Percentiles rank a stretch among this genome's conserved stretches.
Conservation (phyloP, 2,113 vertebrate species). For the Catagonus wagneri region DNA sequence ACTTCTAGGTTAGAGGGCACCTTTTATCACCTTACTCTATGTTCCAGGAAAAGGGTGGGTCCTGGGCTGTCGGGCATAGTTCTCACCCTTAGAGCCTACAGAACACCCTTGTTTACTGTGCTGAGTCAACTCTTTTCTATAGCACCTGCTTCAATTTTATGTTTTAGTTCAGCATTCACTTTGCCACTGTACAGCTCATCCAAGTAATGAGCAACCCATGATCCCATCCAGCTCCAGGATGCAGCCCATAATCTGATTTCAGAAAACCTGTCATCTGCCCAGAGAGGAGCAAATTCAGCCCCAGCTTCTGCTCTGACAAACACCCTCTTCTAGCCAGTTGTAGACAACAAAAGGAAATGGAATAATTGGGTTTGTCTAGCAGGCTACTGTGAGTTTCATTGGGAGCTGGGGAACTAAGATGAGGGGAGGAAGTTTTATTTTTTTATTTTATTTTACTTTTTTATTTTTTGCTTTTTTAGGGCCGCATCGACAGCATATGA, state of each 20-base stretch:
- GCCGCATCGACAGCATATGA: too few species aligned
- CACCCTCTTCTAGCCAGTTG: constrained; percentile 17
- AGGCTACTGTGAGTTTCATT: background rate
- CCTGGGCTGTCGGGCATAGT: background rate
- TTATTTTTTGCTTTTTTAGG: too few species aligned
- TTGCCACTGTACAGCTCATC: background rate
- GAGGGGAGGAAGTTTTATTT: background rate
- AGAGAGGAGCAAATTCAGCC: constrained; percentile 21
- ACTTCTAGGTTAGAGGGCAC: background rate
- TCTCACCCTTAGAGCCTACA: constrained; percentile 27
- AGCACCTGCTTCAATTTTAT: constrained; percentile 31
- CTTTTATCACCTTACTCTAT: constrained; percentile 23
- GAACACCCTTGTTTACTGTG: background rate
- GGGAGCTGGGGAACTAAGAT: constrained; percentile 32
- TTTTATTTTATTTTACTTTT: too few species aligned
- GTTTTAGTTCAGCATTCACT: constrained; percentile 31
- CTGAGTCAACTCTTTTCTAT: constrained; percentile 19
- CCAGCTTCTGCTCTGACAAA: background rate
- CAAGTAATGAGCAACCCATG: background rate
- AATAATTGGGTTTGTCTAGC: constrained; percentile 27
- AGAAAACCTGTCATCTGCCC: background rate
- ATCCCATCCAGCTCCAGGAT: background rate
- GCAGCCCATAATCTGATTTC: constrained; percentile 39
- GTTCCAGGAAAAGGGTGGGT: background rate
- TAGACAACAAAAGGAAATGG: constrained; percentile 14